Evolutionary conservation across 2,888 invertebrate species (phyloP).

Genomic region (Plusia festucae): DNA sequence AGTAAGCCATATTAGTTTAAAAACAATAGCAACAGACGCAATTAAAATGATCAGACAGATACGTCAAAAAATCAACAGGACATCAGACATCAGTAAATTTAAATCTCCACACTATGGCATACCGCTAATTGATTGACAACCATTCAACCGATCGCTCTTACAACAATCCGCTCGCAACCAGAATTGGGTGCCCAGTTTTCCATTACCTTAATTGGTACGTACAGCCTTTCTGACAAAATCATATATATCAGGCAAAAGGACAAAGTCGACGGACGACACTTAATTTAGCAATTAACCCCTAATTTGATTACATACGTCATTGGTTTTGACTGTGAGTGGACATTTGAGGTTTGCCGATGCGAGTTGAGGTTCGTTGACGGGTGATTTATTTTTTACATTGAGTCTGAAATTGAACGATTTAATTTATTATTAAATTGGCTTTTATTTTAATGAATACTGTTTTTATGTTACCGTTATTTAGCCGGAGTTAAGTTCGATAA

Average conservation of each 20-base stretch:
- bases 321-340: slow-evolving; percentile 62
- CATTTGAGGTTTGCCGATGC: slow-evolving; percentile 52
- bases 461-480: background rate
- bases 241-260: slow-evolving; percentile 83
- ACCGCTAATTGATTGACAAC: slow-evolving; percentile 58
- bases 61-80: slow-evolving; percentile 20
- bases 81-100: slow-evolving; percentile 3
- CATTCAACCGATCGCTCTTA: slow-evolving; percentile 51
- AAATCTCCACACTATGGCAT: slow-evolving; percentile 26
- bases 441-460: background rate
- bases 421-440: background rate
- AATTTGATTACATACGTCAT: slow-evolving; percentile 87
- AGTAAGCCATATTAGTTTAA: background rate
- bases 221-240: slow-evolving; percentile 78
- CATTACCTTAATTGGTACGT: slow-evolving; percentile 76
- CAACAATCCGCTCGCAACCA: slow-evolving; percentile 46
- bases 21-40: background rate
- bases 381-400: slow-evolving; percentile 26
- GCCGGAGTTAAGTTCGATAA: too few relatives aligned
- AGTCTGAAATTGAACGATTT: background rate
- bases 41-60: background rate
- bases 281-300: slow-evolving; percentile 87
- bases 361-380: slow-evolving; percentile 24
- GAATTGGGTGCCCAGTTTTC: slow-evolving; percentile 57
- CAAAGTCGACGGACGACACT: slow-evolving; percentile 80